A percentile compares a stretch with the other conserved stretches of the same genome.
Evolutionary conservation across 2,797 vertebrate species (phyloP).

Genomic region (Mastacembelus armatus): DNA sequence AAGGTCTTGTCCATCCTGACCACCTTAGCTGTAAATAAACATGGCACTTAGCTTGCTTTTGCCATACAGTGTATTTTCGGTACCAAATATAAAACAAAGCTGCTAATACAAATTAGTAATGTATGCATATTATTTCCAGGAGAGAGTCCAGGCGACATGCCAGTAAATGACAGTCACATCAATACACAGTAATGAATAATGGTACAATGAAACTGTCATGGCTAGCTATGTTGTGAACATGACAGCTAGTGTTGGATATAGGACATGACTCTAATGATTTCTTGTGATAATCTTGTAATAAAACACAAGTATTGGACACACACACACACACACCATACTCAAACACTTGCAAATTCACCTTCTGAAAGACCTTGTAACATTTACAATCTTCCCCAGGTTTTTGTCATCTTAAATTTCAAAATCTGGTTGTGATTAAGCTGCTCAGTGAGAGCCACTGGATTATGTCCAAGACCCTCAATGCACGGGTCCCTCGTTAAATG

Average conservation of each 20-base stretch:
- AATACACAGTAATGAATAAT: slow-evolving; percentile 44
- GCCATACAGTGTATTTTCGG: too few relatives aligned
- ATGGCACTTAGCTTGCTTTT: too few relatives aligned
- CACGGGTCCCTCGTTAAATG: slow-evolving; percentile 69
- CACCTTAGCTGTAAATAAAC: too few relatives aligned
- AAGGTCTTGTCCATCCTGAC: too few relatives aligned
- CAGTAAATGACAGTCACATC: slow-evolving; percentile 9
- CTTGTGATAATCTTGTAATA: slow-evolving; percentile 60
- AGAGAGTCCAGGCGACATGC: background rate
- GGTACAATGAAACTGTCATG: slow-evolving; percentile 34
- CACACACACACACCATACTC: slow-evolving; percentile 9
- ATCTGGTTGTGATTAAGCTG: slow-evolving; percentile 84
- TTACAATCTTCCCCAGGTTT: slow-evolving; percentile 78
- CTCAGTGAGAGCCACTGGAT: slow-evolving; percentile 74
- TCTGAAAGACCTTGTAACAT: slow-evolving; percentile 78
- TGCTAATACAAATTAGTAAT: too few relatives aligned
- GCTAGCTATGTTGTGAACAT: slow-evolving; percentile 37
- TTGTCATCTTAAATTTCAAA: slow-evolving; percentile 81
- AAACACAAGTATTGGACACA: slow-evolving; percentile 34
- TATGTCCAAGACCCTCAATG: slow-evolving; percentile 68
- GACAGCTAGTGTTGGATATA: slow-evolving; percentile 52
- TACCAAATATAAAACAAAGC: too few relatives aligned
- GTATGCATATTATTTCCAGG: too few relatives aligned
- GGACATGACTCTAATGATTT: slow-evolving; percentile 69
- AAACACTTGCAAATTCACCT: slow-evolving; percentile 66